These are phyloP conservation scores for Tupaia tana DNA, from an alignment of 2,113 vertebrate species.

Conservation along the genomic window DNA sequence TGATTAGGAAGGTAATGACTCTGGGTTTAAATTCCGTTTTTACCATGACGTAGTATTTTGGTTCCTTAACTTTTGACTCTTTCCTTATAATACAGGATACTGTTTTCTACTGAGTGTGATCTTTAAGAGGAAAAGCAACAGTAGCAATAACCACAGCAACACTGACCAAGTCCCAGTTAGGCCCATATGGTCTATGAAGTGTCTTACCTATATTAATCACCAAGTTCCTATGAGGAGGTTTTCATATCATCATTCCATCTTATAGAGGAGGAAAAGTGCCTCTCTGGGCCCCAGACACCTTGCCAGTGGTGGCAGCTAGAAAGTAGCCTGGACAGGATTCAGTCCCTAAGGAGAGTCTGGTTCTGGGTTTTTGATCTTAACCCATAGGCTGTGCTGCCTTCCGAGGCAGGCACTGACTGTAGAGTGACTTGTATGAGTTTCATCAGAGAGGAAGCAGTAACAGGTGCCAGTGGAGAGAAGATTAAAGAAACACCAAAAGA, in stretches of 20 bases:
- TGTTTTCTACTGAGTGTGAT: background rate
- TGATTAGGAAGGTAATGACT: background rate
- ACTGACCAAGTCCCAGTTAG: background rate
- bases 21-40: background rate
- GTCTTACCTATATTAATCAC: background rate
- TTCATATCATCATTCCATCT: background rate
- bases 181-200: fast-evolving
- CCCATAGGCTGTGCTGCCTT: background rate
- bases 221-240: fast-evolving
- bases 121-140: background rate
- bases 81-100: background rate
- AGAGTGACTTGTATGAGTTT: background rate
- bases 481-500: background rate
- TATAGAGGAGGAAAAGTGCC: background rate
- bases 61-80: background rate
- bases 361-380: background rate
- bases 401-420: background rate
- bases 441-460: background rate
- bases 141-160: no score
- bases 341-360: background rate
- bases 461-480: background rate
- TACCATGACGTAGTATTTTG: background rate
- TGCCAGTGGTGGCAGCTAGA: background rate
- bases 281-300: background rate
- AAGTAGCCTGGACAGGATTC: background rate